Evolutionary conservation across 2,797 vertebrate species (phyloP), one percentile per base, ranked within the genome.

Genomic region (Lacerta agilis): DNA sequence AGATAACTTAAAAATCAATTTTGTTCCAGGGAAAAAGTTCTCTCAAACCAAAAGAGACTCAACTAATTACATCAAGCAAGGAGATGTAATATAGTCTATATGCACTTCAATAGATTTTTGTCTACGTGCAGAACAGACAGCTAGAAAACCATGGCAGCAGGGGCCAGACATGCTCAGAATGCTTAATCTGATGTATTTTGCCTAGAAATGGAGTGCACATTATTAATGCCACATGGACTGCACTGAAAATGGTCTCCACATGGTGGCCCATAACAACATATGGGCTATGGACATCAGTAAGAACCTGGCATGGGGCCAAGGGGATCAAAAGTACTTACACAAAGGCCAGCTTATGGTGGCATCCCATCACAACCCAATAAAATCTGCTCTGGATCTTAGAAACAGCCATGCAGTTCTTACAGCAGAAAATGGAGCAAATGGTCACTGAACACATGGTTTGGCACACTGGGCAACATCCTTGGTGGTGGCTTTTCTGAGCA

Each of bases 1-100:
- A 95, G 93, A 95, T 95, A 95, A 95, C 94, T 95, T 92, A 91
- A 95, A 95, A 90, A 96, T 95, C 95, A 94, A 95, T 95, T 95
- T 94, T 94, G 86, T 94, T 94, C 95, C 94, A 95, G 90, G 89
- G 83, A 94, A 92, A 92, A 94, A 90, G 55, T 94, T 95, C 83
- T 95, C 91, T 92, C 88, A 92, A 94, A 91, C 85, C 93, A 94
- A 89, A 94, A 93, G 92, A 95, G 90, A 91, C 89, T 93, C 89
- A 92, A 93, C 92, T 94, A 95, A 95, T 96, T 96, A 94, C 93
- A 94, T 92, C 83, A 92, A 89, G 93, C 94, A 93, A 95, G 83
- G 82, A 69, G 83, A 89, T 83, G 55, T 93, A 95, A 92, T 95
- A 90, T 80, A 93, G 92, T 89, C 88, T 94, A 87, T 91, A 89